Evolutionary conservation across 1,140 invertebrate species (phyloP).

Genomic region (Carposina sasakii): DNA sequence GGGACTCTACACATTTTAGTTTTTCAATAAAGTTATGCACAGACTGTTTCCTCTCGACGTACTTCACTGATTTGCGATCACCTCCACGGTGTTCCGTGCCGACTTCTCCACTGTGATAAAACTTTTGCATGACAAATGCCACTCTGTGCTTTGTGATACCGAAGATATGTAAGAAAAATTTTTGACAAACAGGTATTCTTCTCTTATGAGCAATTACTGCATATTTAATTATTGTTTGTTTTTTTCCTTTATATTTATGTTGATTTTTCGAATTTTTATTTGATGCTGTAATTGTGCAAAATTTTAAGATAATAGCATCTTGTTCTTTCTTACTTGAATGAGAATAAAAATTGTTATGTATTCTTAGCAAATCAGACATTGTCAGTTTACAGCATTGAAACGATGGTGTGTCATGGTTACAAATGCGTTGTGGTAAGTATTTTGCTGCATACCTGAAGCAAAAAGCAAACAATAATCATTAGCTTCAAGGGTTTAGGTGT

Average conservation of each 20-base stretch:
- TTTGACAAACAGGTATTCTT: slow-evolving; percentile 4
- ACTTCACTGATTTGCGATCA: background rate
- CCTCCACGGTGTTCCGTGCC: slow-evolving; percentile 5
- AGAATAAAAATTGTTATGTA: background rate
- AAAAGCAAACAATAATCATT: no score
- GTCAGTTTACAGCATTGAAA: background rate
- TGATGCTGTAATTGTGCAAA: slow-evolving; percentile 2
- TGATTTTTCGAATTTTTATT: background rate
- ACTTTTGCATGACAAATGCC: background rate
- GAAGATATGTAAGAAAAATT: background rate
- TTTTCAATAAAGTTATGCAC: slow-evolving; percentile 9
- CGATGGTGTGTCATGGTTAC: background rate
- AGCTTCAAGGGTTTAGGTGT: no score
- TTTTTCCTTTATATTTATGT: background rate
- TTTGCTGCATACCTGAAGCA: background rate
- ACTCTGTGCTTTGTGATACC: slow-evolving; percentile 6
- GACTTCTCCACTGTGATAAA: slow-evolving; percentile 5
- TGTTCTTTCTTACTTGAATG: background rate
- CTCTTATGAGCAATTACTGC: background rate
- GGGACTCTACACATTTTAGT: slow-evolving; percentile 4
- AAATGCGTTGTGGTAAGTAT: background rate
- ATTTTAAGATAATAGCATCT: background rate
- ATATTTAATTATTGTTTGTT: slow-evolving; percentile 4
- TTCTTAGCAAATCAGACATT: background rate
- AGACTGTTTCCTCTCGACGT: slow-evolving; percentile 6